Base-by-base conservation (phyloP, 2,888 invertebrate genomes). In the Lepidochitona cinerea region DNA sequence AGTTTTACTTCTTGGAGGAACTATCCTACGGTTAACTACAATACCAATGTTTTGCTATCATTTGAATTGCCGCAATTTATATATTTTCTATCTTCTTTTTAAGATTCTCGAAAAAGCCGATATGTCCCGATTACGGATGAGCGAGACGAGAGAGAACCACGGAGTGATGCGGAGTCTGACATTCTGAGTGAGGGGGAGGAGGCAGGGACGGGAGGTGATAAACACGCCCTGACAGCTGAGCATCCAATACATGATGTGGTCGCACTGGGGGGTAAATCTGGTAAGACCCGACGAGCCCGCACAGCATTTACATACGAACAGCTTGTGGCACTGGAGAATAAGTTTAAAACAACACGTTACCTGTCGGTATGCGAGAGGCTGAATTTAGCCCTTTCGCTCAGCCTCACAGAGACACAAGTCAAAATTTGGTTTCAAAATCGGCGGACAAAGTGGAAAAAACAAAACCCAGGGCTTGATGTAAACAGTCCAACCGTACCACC, bases 271-370 rank as follows among this genome's bases (percentile, higher is more conserved):
- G 37, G 70, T n/a, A 83, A 91, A 78, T 91, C 92, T 33, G 94
- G 94, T 0, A 97, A 97, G 91, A 96, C 96, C 0, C 92, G 97
- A 70, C 91, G 97, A 72, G 98, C 98, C 0, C 93, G 99, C 75
- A 99, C 99, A 0, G 99, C 99, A 0, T 99, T 99, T 91, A 99
- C 99, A 0, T 99, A 99, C 92, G 99, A 99, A 89, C 99, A 93
- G 83, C 92, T 99, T 81, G 98, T 98, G 7, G 97, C 99, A 0
- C 92, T 99, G 89, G 99, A 99, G 92, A 99, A 98, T 92, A 99
- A 99, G 91, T 99, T 99, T 92, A 98, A 98, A 92, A 97, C 97
- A 0, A 92, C 91, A 3, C 93, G 99, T 82, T 99, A 99, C 91
- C 93, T 99, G 77, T 98, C 98, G 29, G 99, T 99, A 1, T 99